Evolutionary conservation across 64 coral and sea anemone genomes (phyloP), one percentile per base, ranked within the genome.

Genomic region (Stichodactyla helianthus): DNA sequence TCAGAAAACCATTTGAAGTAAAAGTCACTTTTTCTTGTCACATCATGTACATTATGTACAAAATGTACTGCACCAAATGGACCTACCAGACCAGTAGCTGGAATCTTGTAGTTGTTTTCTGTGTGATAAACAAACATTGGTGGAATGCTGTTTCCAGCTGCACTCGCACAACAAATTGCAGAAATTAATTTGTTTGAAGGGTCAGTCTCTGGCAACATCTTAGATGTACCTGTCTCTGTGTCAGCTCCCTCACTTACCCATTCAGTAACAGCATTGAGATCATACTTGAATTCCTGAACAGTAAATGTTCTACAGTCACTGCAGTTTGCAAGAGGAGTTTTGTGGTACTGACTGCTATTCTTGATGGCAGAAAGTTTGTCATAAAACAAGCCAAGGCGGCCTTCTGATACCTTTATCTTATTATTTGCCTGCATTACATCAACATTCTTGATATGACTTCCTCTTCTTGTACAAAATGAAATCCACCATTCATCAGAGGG

Each of bases 1-100:
- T 84, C 83, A 23, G 59, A 20, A 35, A 84, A 84, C 83, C 83
- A 84, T 35, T 58, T 58, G 59, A 60, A 84, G 55, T 84, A 84
- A 27, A 60, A 84, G 83, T 84, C 83, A 84, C 54, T 84, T 10
- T 84, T 35, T 18, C 83, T 84, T 62, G 83, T 54, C 3, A 58
- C 4, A 60, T 84, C 83, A 50, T 84, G 14, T 5, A 84, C 56
- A 25, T 84, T 17, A 17, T 35, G 55, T 4, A 60, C 83, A 84
- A 84, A 60, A 51, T 84, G 83, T 7, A 26, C 11, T 18, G 52
- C 51, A 57, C 79, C 79, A 57, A 57, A 53, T 0, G 79, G 79
- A 6, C 79, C 79, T 0, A 54, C 54, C 17, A 57, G 19, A 57
- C 54, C 54, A 53, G 54, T 54, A 16, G 35, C 68, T 74, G 68